phyloP scores from a whole-genome alignment of 1,140 invertebrate genomes.

The Zaprionus davidi region DNA sequence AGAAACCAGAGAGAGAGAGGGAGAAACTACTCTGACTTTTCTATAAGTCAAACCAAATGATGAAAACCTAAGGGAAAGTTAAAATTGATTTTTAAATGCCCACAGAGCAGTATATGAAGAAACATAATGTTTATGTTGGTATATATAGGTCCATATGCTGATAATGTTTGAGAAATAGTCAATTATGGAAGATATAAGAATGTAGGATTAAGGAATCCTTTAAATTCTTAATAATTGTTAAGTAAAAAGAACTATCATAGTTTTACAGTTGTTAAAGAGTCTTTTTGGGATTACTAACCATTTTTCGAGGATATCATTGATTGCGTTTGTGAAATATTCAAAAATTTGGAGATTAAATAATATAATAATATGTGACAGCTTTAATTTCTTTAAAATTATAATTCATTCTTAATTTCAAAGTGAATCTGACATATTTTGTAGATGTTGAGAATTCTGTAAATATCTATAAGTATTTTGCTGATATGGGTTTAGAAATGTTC shows the following conservation, averaged over 20 bases:
- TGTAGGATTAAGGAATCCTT: too few species aligned
- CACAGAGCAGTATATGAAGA: not conserved
- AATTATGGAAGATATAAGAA: too few species aligned
- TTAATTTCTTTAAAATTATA: too few species aligned
- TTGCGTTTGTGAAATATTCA: too few species aligned
- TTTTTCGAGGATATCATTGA: too few species aligned
- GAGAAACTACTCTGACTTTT: conserved; percentile 26
- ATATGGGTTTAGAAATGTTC: too few species aligned
- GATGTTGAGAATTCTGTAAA: not conserved
- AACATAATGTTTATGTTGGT: not conserved
- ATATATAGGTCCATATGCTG: not conserved
- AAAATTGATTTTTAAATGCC: not conserved
- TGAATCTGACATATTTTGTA: not conserved
- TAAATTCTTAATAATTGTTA: too few species aligned
- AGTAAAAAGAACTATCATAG: too few species aligned
- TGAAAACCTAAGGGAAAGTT: conserved; percentile 11
- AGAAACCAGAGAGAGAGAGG: conserved; percentile 2
- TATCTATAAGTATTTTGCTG: not conserved
- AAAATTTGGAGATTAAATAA: too few species aligned
- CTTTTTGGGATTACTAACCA: too few species aligned
- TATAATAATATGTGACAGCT: too few species aligned
- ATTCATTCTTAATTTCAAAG: not conserved
- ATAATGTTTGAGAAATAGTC: not conserved
- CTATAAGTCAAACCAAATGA: conserved; percentile 2
- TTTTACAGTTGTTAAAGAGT: too few species aligned